Base-by-base conservation (phyloP, 2,888 invertebrate species). In the Eueremaeus valkanovi region DNA sequence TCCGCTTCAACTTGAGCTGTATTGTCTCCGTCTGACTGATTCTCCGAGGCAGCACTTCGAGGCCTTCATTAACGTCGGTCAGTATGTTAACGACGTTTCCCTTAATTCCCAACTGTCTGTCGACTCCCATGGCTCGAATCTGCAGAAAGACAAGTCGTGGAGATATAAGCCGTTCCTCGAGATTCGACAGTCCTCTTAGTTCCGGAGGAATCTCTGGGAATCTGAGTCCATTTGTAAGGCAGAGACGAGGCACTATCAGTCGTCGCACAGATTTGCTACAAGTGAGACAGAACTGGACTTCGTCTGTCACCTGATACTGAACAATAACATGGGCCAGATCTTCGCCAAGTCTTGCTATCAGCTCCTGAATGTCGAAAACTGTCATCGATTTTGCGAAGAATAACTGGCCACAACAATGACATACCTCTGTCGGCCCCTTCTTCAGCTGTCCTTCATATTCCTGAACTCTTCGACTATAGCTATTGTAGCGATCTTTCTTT, bases 141-240 rank as follows among this genome's bases (percentile, higher is more conserved):
- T 82, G 81, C 82, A 83, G 83, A 73, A 83, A 83, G 51, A 81
- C 80, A 42, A 83, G 78, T 42, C 81, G 79, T 16, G 82, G 81
- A 9, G 82, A 78, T 18, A 82, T 79, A 78, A 83, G 78, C 72
- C 83, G 75, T 79, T 83, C 82, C 80, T 83, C 82, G 6, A 83
- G 5, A 16, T 55, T 13, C n/a, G 3, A 21, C 2, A 55, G 55
- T 24, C 27, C 13, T 16, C 3, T 9, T 2, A 55, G 3, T 3
- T 6, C 21, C 3, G n/a, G 6, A 16, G 55, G 55, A 55, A 55
- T 24, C 21, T 3, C 18, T 24, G 55, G 55, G 21, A 55, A 55
- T 27, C 9, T 3, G 3, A 55, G 27, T 21, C 55, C 55, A 27
- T 24, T 21, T 18, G 21, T 8, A 3, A 21, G 8, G 13, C 24